Conservation (phyloP, 2,113 vertebrate genomes). For the Morphnarchus princeps region DNA sequence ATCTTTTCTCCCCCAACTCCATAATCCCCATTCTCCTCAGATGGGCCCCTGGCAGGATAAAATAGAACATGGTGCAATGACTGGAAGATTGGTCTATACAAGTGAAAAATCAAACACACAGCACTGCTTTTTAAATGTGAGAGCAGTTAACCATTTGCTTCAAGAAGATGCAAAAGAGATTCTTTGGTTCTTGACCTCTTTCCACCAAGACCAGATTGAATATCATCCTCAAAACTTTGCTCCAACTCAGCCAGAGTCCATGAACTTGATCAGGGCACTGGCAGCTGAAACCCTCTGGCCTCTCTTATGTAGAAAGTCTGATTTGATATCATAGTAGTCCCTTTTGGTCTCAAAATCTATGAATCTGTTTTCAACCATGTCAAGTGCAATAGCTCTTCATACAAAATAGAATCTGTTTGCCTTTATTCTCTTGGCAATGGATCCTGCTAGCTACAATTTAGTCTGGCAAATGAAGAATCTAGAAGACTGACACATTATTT, state of each 20-base stretch:
- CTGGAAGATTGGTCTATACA: background rate
- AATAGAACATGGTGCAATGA: background rate
- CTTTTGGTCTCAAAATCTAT: background rate
- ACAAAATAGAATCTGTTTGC: background rate
- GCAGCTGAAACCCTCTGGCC: background rate
- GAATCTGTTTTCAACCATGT: background rate
- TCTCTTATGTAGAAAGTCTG: background rate
- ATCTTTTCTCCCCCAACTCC: background rate
- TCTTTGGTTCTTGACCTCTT: background rate
- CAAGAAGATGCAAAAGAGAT: background rate
- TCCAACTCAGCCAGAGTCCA: background rate
- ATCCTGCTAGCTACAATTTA: background rate
- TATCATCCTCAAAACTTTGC: background rate
- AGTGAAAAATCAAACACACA: background rate
- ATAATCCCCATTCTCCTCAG: background rate
- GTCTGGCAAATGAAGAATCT: background rate
- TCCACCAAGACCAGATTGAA: background rate
- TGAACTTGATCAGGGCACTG: background rate
- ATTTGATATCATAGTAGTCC: background rate
- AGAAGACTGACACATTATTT: background rate
- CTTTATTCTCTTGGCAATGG: background rate
- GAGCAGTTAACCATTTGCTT: background rate
- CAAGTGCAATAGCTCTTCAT: background rate
- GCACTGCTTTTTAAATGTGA: background rate
- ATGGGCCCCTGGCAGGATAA: background rate